Evolutionary conservation across 2,888 invertebrate genomes (phyloP), one percentile per base, ranked within the genome.

Genomic region (Saturnia pavonia): DNA sequence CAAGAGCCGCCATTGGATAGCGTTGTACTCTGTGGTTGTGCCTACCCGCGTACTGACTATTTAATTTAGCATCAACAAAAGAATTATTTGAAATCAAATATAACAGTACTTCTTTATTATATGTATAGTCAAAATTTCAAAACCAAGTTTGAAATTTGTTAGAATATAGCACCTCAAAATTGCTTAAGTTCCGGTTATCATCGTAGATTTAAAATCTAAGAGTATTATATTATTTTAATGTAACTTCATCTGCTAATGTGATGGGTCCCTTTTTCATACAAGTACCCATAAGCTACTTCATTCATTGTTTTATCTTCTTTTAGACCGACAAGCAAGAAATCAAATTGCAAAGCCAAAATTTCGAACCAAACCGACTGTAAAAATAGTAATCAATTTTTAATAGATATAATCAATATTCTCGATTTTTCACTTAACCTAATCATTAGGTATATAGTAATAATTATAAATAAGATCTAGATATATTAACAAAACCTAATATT

Each of bases 1-100:
- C 79, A 79, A 77, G 86, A 75, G 80, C 78, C 74, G 84, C 85
- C 77, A 92, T 92, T 91, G 91, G 92, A 77, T 82, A 82, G 83
- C 79, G 75, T 79, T 80, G n/a, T n/a, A n/a, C n/a, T n/a, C n/a
- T n/a, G n/a, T n/a, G n/a, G n/a, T n/a, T n/a, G 75, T 76, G 75
- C 79, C 85, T 78, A 81, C 80, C 82, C 75, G 71, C 68, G 77
- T 73, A 74, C 74, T 76, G 88, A 88, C 86, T 65, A 65, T 65
- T 63, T 40, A 72, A 70, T 70, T 65, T 67, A 66, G 48, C 34
- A 68, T 48, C 48, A 70, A 65, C 67, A 71, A 54, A 40, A n/a
- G 45, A 65, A 65, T n/a, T 9, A 65, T 19, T 34, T 40, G 2
- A 40, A 14, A 60, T 60, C 25, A 1, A 11, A 57, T 25, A 14